phyloP scores from a whole-genome alignment of 1,140 invertebrate species.

The Heliothis subflexa region DNA sequence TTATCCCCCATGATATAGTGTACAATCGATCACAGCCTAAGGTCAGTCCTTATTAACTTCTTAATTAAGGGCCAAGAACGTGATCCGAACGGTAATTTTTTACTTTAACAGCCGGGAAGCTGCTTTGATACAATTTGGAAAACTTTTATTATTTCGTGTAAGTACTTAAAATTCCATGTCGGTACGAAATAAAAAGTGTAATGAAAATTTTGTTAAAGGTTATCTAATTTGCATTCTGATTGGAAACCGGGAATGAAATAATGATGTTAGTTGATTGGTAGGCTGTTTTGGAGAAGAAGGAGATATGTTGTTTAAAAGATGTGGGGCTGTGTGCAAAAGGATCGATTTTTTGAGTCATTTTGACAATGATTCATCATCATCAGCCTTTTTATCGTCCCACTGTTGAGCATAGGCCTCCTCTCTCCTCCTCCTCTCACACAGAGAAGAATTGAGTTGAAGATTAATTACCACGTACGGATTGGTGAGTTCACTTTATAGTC shows the following conservation, averaged over 20 bases:
- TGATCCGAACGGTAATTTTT: conserved; percentile 70
- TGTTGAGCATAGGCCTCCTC: no score
- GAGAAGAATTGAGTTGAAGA: no score
- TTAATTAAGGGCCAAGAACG: conserved; percentile 78
- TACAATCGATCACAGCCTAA: conserved; percentile 69
- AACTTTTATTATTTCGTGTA: conserved; percentile 41
- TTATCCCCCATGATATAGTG: conserved; percentile 20
- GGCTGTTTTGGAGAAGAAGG: not conserved
- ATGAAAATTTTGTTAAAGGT: conserved; percentile 32
- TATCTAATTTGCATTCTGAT: conserved; percentile 20
- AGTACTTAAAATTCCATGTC: conserved; percentile 53
- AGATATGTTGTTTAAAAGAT: not conserved
- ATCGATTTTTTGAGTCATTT: no score
- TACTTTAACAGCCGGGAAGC: conserved; percentile 42
- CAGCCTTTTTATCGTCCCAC: no score
- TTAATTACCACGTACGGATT: no score
- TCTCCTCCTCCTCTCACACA: no score
- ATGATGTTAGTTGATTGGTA: not conserved
- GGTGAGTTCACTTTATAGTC: no score
- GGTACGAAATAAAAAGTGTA: conserved; percentile 50
- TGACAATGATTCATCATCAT: no score
- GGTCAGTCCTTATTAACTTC: conserved; percentile 81
- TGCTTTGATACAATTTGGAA: conserved; percentile 43
- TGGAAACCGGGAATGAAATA: conserved; percentile 8
- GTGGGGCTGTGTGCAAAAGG: not conserved